Conservation (phyloP, 2,888 invertebrate genomes). For the Psylliodes chrysocephalus region DNA sequence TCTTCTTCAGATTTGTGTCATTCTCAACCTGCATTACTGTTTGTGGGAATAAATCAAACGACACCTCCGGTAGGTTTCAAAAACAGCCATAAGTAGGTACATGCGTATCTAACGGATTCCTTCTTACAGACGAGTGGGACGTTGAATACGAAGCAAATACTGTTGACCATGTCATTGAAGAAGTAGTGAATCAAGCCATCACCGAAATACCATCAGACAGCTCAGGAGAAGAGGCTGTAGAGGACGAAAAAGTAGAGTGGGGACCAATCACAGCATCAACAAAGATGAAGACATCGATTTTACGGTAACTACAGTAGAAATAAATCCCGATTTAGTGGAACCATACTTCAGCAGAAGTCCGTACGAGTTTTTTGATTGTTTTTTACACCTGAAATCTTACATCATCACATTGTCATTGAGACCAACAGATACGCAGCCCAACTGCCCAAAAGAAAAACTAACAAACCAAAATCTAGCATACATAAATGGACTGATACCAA, state of each 20-base stretch:
- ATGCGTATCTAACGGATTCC: not conserved
- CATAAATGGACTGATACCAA: slow-evolving; percentile 7
- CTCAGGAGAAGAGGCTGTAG: slow-evolving; percentile 19
- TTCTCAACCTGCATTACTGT: slow-evolving; percentile 6
- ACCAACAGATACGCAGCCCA: slow-evolving; percentile 6
- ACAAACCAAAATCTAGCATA: slow-evolving; percentile 15
- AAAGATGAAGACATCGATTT: slow-evolving; percentile 20
- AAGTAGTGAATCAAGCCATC: slow-evolving; percentile 16
- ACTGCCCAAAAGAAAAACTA: not conserved
- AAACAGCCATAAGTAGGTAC: slow-evolving; percentile 8
- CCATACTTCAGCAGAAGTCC: slow-evolving; percentile 21
- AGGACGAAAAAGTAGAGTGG: slow-evolving; percentile 18
- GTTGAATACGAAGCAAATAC: too few species aligned
- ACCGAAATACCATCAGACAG: slow-evolving; percentile 15
- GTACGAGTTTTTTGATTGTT: slow-evolving; percentile 20
- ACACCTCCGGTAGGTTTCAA: slow-evolving; percentile 14
- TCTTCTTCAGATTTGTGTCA: slow-evolving; percentile 17
- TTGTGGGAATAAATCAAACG: slow-evolving; percentile 11
- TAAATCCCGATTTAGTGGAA: slow-evolving; percentile 18
- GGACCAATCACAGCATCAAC: slow-evolving; percentile 18
- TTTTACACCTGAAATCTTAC: slow-evolving; percentile 16
- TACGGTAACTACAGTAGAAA: slow-evolving; percentile 19
- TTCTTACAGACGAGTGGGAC: slow-evolving; percentile 22
- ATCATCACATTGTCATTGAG: slow-evolving; percentile 12
- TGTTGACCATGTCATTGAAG: slow-evolving; percentile 22